A percentile compares a stretch with the other conserved stretches of the same genome.
These are phyloP conservation scores for Myrmophylax atrothorax DNA, from an alignment of 2,113 vertebrate species.

Conservation along the genomic window DNA sequence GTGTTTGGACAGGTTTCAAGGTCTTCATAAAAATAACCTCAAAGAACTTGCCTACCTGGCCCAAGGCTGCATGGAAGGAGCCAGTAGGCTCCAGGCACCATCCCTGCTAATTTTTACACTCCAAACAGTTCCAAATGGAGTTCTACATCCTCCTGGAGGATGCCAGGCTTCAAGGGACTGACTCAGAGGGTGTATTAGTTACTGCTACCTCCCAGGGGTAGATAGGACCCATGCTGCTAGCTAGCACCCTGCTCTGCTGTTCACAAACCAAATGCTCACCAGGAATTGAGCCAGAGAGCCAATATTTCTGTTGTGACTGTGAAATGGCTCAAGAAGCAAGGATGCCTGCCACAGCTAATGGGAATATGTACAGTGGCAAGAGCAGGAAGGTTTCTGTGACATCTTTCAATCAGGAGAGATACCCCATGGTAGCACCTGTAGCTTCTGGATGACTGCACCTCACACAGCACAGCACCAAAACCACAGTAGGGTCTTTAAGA, in stretches of 20 bases:
- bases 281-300: not conserved
- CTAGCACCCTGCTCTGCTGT: slow-evolving; percentile 29
- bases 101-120: not conserved
- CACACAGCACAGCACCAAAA: not conserved
- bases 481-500: not conserved
- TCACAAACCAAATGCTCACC: slow-evolving; percentile 9
- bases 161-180: not conserved
- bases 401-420: not conserved
- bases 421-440: not conserved
- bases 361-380: not conserved
- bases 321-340: not conserved
- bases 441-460: not conserved
- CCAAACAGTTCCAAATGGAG: not conserved
- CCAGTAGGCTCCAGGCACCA: not conserved
- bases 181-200: not conserved
- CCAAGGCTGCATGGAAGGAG: not conserved
- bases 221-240: not conserved
- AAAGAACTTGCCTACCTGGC: not conserved
- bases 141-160: not conserved
- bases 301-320: not conserved
- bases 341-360: accelerated
- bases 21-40: not conserved
- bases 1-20: not conserved
- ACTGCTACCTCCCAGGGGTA: not conserved
- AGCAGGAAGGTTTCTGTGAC: not conserved